These are phyloP conservation scores for Tipula helvola DNA, from an alignment of 2,888 invertebrate species.

Conservation along the genomic window DNA sequence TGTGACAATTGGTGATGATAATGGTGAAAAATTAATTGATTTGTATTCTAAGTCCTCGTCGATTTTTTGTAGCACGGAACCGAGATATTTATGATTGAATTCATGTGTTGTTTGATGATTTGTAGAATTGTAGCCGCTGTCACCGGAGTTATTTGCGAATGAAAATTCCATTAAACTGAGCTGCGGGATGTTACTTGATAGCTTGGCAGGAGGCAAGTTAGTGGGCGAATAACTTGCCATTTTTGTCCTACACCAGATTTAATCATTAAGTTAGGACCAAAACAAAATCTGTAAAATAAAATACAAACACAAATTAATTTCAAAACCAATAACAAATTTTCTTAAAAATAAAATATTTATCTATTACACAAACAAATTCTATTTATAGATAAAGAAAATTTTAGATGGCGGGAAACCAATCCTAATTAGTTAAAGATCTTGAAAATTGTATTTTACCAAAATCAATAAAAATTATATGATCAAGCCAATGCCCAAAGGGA, in stretches of 20 bases:
- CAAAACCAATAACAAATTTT: neutral
- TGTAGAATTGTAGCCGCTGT: neutral
- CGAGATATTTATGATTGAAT: neutral
- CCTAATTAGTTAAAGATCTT: neutral
- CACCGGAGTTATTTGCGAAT: neutral
- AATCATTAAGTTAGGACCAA: neutral
- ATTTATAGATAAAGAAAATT: neutral
- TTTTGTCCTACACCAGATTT: neutral
- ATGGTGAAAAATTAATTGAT: neutral
- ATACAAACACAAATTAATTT: neutral
- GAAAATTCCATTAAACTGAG: neutral
- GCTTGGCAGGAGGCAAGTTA: neutral
- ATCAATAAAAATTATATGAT: neutral
- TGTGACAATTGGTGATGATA: neutral
- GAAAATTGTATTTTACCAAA: neutral
- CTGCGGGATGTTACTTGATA: neutral
- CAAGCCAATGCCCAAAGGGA: neutral
- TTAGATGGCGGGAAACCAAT: neutral
- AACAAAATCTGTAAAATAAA: neutral
- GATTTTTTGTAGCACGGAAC: neutral
- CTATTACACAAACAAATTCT: neutral
- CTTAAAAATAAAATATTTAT: neutral
- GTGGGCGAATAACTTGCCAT: neutral
- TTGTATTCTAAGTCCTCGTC: neutral
- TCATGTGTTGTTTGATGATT: neutral